Percentiles rank a stretch among this genome's conserved stretches.
Evolutionary conservation across 1,140 invertebrate genomes (phyloP).

Genomic region (Bombus vancouverensis): DNA sequence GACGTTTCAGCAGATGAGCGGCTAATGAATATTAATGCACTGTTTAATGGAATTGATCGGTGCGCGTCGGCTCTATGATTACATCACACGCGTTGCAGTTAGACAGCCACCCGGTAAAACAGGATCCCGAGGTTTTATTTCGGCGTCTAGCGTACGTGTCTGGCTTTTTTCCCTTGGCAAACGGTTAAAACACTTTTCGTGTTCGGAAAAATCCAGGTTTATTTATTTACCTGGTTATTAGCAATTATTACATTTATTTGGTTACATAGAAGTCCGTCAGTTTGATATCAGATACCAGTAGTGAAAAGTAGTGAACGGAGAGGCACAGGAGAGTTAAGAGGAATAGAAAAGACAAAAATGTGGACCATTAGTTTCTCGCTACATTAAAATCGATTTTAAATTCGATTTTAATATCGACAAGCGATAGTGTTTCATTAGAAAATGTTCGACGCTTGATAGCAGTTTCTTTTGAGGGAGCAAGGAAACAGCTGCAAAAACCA

Average conservation of each 20-base stretch:
- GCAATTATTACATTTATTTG: too few relatives aligned
- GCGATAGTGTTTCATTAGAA: too few relatives aligned
- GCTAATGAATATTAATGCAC: conserved; percentile 51
- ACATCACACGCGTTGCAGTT: conserved; percentile 13
- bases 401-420: not conserved
- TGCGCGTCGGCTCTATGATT: conserved; percentile 15
- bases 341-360: too few relatives aligned
- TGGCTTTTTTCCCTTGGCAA: not conserved
- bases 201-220: too few relatives aligned
- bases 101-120: conserved; percentile 15
- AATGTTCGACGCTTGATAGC: not conserved
- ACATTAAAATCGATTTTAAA: not conserved
- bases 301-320: too few relatives aligned
- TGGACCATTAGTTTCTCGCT: too few relatives aligned
- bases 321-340: too few relatives aligned
- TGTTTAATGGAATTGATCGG: conserved; percentile 52
- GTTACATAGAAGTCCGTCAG: too few relatives aligned
- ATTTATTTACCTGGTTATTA: too few relatives aligned
- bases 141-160: not conserved
- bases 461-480: not conserved
- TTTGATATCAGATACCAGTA: too few relatives aligned
- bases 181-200: not conserved
- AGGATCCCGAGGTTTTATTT: conserved; percentile 36
- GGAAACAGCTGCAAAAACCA: not conserved
- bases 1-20: conserved; percentile 41